phyloP scores from a whole-genome alignment of 2,113 vertebrate genomes.

The Pygoscelis adeliae region DNA sequence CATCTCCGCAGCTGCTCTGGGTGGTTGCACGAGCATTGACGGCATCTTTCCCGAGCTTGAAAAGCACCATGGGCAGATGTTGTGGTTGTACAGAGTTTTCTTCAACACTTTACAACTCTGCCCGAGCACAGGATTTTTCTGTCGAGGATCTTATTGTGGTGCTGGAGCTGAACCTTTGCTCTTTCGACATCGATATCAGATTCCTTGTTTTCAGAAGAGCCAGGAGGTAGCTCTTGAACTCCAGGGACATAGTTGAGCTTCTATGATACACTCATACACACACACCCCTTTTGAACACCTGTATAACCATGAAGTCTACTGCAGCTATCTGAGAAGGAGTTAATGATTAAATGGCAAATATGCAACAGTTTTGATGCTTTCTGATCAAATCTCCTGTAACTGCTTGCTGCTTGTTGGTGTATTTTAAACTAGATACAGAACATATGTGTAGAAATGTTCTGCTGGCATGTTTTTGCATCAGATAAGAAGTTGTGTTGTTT shows the following conservation, averaged over 20 bases:
- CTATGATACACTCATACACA: not conserved
- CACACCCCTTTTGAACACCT: not conserved
- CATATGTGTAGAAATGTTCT: not conserved
- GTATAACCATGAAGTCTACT: not conserved
- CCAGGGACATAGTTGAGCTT: not conserved
- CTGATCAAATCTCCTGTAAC: not conserved
- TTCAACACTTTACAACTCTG: not conserved
- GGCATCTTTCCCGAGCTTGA: not conserved
- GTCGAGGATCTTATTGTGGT: not conserved
- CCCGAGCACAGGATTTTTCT: not conserved
- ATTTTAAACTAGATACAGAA: not conserved
- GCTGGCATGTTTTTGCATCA: not conserved
- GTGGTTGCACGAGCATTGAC: not conserved
- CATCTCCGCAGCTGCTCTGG: not conserved
- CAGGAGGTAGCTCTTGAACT: not conserved
- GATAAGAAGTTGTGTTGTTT: not conserved
- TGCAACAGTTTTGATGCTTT: not conserved
- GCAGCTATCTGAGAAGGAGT: not conserved
- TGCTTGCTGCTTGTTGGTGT: not conserved
- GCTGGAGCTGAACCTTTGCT: not conserved
- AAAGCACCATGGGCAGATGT: not conserved
- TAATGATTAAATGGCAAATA: slow-evolving; percentile 29
- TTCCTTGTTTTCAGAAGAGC: not conserved
- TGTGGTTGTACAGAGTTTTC: not conserved
- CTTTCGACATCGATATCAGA: not conserved